Base-by-base conservation (phyloP, 2,888 invertebrate species). In the Pterostichus madidus region DNA sequence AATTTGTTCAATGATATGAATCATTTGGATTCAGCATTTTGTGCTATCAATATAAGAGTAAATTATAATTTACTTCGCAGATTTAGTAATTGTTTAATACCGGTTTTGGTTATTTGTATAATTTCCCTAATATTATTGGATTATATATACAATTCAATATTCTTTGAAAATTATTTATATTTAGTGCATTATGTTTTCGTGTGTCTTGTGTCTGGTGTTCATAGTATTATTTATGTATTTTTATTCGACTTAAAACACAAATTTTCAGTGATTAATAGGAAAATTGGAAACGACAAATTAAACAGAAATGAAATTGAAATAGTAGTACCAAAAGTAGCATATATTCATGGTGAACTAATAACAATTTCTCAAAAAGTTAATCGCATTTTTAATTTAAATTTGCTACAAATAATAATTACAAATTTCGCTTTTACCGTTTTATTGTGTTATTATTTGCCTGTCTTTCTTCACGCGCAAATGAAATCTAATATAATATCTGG, bases 11-110 rank as follows among this genome's bases (percentile, higher is more conserved):
- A 44, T 0, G 31, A 44, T 11, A 24, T 31, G 0, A 11, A 15
- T 46, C 17, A 75, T 49, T 24, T 75, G 8, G 75, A 75, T 75
- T 10, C 15, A 10, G 15, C 17, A 75, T 49, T 75, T 49, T 13
- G 24, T 24, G 17, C 13, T 11, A 13, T 44, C 0, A 49, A 49
- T 17, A 49, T 44, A 49, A 3, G 10, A 44, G n/a, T 75, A 31
- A 49, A 75, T 24, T 75, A 75, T 75, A 49, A 75, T 4, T 11
- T 24, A 13, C n/a, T 46, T 11, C 8, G n/a, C 10, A 46, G 10
- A n/a, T 8, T 46, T n/a, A 46, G 46, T 46, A 11, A 46, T 46
- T 10, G 8, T 46, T 3, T 46, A 46, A 6, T 10, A 46, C 2
- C 8, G 46, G 2, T 6, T 46, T 8, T 8, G 2, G 46, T n/a